Evolutionary conservation across 2,113 vertebrate species (phyloP), one percentile per base, ranked within the genome.

Genomic region (Cercopithecus mona): DNA sequence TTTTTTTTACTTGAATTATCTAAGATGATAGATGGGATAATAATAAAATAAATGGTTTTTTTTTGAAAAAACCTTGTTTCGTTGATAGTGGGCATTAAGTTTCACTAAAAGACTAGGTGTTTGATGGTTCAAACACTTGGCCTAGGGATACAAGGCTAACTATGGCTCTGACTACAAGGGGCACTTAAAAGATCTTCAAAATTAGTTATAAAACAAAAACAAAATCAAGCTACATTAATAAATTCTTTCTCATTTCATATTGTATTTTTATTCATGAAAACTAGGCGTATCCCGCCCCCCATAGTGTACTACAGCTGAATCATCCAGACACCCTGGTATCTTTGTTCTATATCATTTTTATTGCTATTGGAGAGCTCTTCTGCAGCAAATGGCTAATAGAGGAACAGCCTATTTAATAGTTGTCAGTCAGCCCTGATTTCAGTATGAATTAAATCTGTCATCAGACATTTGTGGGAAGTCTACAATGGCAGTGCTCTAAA

Each of bases 241-340:
- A 8, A 59, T 59, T 45, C 2, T n/a, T 68, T 88, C 30, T 72
- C 14, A 55, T 92, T 83, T 92, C 6, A 55, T 45, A 80, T 13
- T 82, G 5, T 50, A 23, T 73, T 88, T 52, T 57, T 70, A 52
- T 5, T 84, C 48, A 35, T 12, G 5, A 20, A 72, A 88, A 38
- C 1, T 23, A 38, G 20, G 8, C 43, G 0, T 2, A 20, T 1
- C 1, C 27, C 17, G 40, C 27, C 3, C 25, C 3, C 4, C 8
- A 25, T 3, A 66, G 23, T 1, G 45, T 43, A 23, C 2, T 1
- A 27, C 12, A 82, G 23, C 5, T 89, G 8, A 68, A 35, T 78
- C 76, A 86, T 43, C 5, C 16, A 72, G 9, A 55, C 82, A 48
- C 40, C 4, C 40, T n/a, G 16, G 27, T 73, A 18, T 40, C 20